A percentile compares a stretch with the other conserved stretches of the same genome.
phyloP scores from a whole-genome alignment of 2,113 vertebrate species.

The Verasper variegatus region DNA sequence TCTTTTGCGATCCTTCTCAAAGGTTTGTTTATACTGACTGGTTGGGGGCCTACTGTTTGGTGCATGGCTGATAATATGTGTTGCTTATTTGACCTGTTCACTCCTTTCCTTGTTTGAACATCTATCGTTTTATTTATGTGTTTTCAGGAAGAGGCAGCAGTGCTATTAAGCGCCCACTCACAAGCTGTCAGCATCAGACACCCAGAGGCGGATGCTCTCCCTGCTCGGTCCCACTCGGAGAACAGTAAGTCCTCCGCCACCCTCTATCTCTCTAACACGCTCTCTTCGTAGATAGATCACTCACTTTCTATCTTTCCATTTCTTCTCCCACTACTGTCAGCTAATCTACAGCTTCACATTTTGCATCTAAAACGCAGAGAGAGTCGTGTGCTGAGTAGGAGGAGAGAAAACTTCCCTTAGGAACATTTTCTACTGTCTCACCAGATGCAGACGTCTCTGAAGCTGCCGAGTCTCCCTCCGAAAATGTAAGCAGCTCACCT shows the following conservation, averaged over 20 bases:
- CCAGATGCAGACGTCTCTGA: conserved; percentile 82
- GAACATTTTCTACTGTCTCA: not conserved
- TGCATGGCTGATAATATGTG: conserved; percentile 16
- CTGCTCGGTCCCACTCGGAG: conserved; percentile 73
- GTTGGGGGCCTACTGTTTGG: conserved; percentile 24
- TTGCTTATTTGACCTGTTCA: conserved; percentile 48
- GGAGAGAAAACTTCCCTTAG: not conserved
- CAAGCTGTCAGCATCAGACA: conserved; percentile 67
- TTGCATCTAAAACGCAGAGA: conserved; percentile 12
- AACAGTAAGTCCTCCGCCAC: conserved; percentile 66
- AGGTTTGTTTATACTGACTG: conserved; percentile 32
- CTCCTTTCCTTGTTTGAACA: conserved; percentile 31
- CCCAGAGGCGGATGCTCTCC: conserved; percentile 64
- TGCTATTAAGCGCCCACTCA: conserved; percentile 71
- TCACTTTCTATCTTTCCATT: not conserved
- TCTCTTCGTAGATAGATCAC: not conserved
- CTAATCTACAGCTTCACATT: not conserved
- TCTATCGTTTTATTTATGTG: conserved; percentile 22
- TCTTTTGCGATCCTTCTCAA: conserved; percentile 24
- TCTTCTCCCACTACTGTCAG: conserved; percentile 16
- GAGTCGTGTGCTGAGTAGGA: conserved; percentile 50
- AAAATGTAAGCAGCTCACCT: conserved; percentile 13
- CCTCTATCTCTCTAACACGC: not conserved
- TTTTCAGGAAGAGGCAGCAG: conserved; percentile 63
- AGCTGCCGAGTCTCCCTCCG: conserved; percentile 5